Conservation (phyloP, 1,140 invertebrate species). For the Meteorus sp. region DNA sequence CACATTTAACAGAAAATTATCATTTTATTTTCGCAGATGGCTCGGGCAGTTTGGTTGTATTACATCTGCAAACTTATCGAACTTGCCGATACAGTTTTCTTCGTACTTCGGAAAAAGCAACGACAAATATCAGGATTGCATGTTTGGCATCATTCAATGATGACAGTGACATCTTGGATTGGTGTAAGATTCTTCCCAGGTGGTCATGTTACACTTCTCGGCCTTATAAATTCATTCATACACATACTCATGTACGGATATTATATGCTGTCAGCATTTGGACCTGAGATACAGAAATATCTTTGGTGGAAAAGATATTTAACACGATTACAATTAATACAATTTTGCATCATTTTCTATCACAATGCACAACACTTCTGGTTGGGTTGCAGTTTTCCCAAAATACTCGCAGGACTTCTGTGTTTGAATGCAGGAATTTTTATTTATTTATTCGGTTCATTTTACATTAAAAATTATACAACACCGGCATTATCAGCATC, state of each 20-base stretch:
- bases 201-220: constrained; percentile 79
- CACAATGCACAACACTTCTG: constrained; percentile 70
- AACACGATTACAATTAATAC: constrained; percentile 82
- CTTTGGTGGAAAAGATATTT: constrained; percentile 93
- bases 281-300: constrained; percentile 80
- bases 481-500: constrained; percentile 32
- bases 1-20: too few relatives aligned
- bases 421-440: constrained; percentile 76
- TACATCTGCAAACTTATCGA: constrained; percentile 66
- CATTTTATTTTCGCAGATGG: constrained; percentile 48
- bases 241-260: constrained; percentile 86
- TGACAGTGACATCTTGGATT: constrained; percentile 80
- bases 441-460: constrained; percentile 82
- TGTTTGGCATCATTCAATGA: constrained; percentile 72
- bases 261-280: constrained; percentile 79
- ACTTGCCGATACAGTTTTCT: constrained; percentile 76
- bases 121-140: constrained; percentile 78
- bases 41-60: constrained; percentile 55
- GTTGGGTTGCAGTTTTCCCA: constrained; percentile 69
- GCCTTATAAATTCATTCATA: constrained; percentile 84
- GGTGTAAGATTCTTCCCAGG: constrained; percentile 79
- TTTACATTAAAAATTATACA: constrained; percentile 77
- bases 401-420: constrained; percentile 69
- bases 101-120: constrained; percentile 78
- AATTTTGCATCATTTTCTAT: constrained; percentile 77